Percentiles rank a stretch among this genome's conserved stretches.
These are phyloP conservation scores for Lepidochrysops patricia DNA, from an alignment of 2,888 invertebrate species.

Conservation along the genomic window DNA sequence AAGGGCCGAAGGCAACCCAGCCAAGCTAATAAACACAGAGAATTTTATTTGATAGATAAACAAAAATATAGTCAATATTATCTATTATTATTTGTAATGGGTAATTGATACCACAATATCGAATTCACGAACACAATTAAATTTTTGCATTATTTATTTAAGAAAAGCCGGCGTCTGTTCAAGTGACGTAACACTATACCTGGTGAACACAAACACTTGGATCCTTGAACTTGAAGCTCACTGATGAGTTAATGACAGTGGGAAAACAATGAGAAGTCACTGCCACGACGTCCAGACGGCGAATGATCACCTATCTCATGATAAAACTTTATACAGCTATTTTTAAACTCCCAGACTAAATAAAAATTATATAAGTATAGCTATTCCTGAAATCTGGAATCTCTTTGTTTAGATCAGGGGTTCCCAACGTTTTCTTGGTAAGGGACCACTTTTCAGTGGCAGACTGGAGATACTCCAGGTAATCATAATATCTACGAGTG, in stretches of 20 bases:
- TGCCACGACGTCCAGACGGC: slow-evolving; percentile 42
- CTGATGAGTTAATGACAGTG: slow-evolving; percentile 22
- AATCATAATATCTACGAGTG: no score
- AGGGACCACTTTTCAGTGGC: no score
- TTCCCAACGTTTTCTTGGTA: no score
- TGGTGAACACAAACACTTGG: slow-evolving; percentile 36
- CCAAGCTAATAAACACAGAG: no score
- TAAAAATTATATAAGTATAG: slow-evolving; percentile 16
- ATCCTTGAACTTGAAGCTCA: slow-evolving; percentile 58
- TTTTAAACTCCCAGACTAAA: slow-evolving; percentile 37
- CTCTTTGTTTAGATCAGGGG: slow-evolving; percentile 1
- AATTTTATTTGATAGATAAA: no score
- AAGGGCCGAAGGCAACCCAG: no score
- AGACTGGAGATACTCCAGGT: no score
- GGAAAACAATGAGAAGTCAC: slow-evolving; percentile 28
- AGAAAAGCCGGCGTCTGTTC: neutral
- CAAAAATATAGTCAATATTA: no score
- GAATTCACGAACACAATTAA: neutral
- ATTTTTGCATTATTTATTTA: neutral
- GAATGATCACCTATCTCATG: slow-evolving; percentile 43
- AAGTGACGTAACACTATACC: slow-evolving; percentile 32
- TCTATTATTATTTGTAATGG: no score
- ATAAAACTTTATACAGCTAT: slow-evolving; percentile 50
- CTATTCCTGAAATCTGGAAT: neutral
- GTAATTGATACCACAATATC: neutral